Conservation (phyloP, 2,888 invertebrate species). For the Drosophila mimetica region DNA sequence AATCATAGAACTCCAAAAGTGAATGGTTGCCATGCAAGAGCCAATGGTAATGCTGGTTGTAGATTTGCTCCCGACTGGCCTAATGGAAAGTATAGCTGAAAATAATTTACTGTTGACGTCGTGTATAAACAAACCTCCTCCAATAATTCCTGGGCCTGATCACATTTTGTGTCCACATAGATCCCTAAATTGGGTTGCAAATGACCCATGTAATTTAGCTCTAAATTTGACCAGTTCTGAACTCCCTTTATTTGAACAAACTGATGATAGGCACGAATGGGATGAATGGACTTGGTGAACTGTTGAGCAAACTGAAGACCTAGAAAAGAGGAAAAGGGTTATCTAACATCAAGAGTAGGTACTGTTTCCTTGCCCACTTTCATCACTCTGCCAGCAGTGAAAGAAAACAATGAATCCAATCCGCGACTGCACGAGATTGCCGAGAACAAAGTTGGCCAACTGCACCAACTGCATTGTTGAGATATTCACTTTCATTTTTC, state of each 20-base stretch:
- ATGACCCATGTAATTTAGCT: conserved; percentile 58
- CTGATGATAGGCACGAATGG: conserved; percentile 57
- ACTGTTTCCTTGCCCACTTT: conserved; percentile 43
- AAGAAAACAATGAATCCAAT: conserved; percentile 63
- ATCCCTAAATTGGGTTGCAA: conserved; percentile 62
- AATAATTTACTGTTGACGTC: not conserved
- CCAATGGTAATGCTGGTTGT: conserved; percentile 78
- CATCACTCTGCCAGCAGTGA: conserved; percentile 69
- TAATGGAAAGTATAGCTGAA: conserved; percentile 24
- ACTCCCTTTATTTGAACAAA: conserved; percentile 53
- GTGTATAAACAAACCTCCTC: conserved; percentile 28
- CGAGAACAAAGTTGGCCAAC: conserved; percentile 69
- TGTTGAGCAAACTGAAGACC: conserved; percentile 51
- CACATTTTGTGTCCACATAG: conserved; percentile 75
- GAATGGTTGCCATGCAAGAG: conserved; percentile 66
- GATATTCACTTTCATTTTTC: conserved; percentile 26
- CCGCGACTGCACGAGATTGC: conserved; percentile 63
- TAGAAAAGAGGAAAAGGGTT: not conserved
- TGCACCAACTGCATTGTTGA: conserved; percentile 52
- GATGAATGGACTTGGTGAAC: conserved; percentile 45
- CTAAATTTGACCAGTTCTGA: conserved; percentile 44
- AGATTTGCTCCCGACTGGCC: conserved; percentile 73
- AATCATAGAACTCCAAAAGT: conserved; percentile 44
- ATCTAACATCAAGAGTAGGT: too few species aligned
- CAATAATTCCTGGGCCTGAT: conserved; percentile 51